These are phyloP conservation scores for Amazona vittata DNA, from an alignment of 2,113 vertebrate genomes.

Conservation along the genomic window DNA sequence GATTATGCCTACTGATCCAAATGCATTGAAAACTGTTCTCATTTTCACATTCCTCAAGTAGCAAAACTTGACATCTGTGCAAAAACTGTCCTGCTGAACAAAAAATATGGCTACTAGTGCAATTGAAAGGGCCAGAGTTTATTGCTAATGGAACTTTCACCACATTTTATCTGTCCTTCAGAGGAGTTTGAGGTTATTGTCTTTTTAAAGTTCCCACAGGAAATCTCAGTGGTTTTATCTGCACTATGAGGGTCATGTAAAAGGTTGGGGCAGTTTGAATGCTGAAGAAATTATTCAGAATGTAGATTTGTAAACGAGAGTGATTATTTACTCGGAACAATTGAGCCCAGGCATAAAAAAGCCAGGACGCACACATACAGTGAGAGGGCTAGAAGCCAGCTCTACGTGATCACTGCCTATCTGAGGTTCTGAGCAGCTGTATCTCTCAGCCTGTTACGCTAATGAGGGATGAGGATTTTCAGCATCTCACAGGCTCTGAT, in stretches of 20 bases:
- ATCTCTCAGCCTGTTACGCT: not conserved
- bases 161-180: constrained; percentile 52
- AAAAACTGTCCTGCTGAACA: constrained; percentile 43
- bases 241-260: constrained; percentile 24
- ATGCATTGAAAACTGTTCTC: constrained; percentile 47
- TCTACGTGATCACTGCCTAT: not conserved
- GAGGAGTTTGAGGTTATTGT: constrained; percentile 36
- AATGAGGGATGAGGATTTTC: not conserved
- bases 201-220: constrained; percentile 68
- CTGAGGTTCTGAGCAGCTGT: not conserved
- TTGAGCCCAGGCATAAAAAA: constrained; percentile 25
- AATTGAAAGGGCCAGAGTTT: constrained; percentile 1
- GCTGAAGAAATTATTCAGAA: constrained; percentile 54
- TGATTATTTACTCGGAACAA: constrained; percentile 36
- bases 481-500: not conserved
- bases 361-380: constrained; percentile 29
- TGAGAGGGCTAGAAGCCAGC: constrained; percentile 5
- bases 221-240: constrained; percentile 35
- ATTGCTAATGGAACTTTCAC: constrained; percentile 43
- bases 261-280: constrained; percentile 21
- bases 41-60: constrained; percentile 59
- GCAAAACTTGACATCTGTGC: constrained; percentile 63
- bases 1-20: constrained; percentile 33
- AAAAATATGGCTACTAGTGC: constrained; percentile 52
- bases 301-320: constrained; percentile 48